Conservation (phyloP, 2,888 invertebrate genomes). For the Drosophila seclusa region DNA sequence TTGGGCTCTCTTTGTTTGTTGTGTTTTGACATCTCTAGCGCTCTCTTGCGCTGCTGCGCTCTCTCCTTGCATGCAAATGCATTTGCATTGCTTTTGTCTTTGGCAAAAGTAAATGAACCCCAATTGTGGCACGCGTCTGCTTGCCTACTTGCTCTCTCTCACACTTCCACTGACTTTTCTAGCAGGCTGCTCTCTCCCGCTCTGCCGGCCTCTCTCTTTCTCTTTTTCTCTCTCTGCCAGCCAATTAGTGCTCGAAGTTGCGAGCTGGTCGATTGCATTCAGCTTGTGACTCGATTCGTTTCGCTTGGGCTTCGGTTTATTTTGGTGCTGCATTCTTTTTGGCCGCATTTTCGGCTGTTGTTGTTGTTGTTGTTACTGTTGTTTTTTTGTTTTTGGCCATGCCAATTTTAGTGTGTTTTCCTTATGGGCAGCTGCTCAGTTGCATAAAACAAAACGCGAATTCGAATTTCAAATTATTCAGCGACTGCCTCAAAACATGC, state of each 20-base stretch:
- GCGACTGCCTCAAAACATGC: slow-evolving; percentile 27
- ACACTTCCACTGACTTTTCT: slow-evolving; percentile 6
- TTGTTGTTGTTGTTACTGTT: slow-evolving; percentile 25
- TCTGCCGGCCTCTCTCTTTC: slow-evolving; percentile 2
- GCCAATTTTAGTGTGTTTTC: slow-evolving; percentile 55
- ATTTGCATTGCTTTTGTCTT: slow-evolving; percentile 42
- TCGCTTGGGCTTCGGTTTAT: slow-evolving; percentile 70
- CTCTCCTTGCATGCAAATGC: slow-evolving; percentile 7
- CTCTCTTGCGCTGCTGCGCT: slow-evolving; percentile 12
- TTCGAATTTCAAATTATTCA: slow-evolving; percentile 46
- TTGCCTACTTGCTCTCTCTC: not conserved
- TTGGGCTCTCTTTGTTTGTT: not conserved
- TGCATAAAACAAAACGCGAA: slow-evolving; percentile 70
- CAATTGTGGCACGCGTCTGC: slow-evolving; percentile 41
- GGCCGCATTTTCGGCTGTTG: slow-evolving; percentile 65
- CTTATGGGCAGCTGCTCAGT: slow-evolving; percentile 58
- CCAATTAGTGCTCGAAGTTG: slow-evolving; percentile 59
- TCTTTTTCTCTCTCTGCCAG: slow-evolving; percentile 34
- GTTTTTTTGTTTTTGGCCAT: slow-evolving; percentile 48
- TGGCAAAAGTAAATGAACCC: slow-evolving; percentile 68
- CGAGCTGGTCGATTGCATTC: slow-evolving; percentile 55
- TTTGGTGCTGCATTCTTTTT: slow-evolving; percentile 77
- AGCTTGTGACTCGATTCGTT: slow-evolving; percentile 51
- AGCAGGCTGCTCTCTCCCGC: slow-evolving; percentile 7
- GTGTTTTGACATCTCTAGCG: not conserved